A percentile compares a stretch with the other conserved stretches of the same genome.
Evolutionary conservation across 2,113 vertebrate species (phyloP).

Genomic region (Elanus axillaris): DNA sequence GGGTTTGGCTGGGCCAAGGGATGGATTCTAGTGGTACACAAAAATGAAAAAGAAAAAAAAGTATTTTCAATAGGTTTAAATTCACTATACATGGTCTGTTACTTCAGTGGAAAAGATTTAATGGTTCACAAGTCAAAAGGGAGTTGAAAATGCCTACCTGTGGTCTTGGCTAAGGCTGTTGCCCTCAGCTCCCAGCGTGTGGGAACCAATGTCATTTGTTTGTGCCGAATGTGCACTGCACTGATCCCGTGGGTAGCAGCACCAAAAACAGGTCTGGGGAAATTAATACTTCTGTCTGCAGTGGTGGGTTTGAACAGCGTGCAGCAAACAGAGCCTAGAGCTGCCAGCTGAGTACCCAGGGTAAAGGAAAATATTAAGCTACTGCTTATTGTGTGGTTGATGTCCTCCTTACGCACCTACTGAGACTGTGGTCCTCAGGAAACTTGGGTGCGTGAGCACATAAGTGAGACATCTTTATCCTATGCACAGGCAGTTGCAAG

Average conservation of each 20-base stretch:
- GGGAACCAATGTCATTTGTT: neutral
- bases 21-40: neutral
- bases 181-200: neutral
- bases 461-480: neutral
- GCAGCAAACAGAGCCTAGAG: neutral
- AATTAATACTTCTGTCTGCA: neutral
- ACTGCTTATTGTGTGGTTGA: neutral
- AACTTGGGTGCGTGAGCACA: neutral
- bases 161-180: neutral
- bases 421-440: neutral
- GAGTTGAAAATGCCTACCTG: neutral
- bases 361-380: neutral
- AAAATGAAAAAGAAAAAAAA: neutral
- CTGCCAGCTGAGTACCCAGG: neutral
- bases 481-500: neutral
- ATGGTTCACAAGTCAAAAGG: neutral
- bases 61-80: neutral
- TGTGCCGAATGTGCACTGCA: rapidly evolving
- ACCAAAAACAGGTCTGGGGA: neutral
- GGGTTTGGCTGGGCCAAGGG: neutral
- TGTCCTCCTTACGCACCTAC: rapidly evolving
- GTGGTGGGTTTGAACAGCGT: neutral
- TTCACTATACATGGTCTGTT: neutral
- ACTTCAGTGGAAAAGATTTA: neutral
- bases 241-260: rapidly evolving